Evolutionary conservation across 2,113 vertebrate species (phyloP).

Genomic region (Macrotis lagotis): DNA sequence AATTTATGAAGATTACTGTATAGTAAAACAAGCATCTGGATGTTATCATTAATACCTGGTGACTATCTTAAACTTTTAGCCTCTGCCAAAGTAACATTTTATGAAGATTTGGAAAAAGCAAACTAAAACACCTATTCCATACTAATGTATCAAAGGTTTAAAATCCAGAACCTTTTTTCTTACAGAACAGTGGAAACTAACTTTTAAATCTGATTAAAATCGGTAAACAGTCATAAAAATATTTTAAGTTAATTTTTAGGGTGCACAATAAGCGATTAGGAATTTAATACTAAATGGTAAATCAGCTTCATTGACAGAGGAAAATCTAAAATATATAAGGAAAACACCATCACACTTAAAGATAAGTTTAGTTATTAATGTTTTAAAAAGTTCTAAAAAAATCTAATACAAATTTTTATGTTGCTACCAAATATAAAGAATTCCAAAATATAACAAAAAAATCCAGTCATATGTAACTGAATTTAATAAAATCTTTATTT

Average conservation of each 20-base stretch:
- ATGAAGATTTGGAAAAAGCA: neutral
- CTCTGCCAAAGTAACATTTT: neutral
- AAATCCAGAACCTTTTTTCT: neutral
- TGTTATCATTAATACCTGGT: neutral
- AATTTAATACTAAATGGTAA: conserved; percentile 48
- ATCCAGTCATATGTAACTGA: conserved; percentile 15
- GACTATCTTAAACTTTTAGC: neutral
- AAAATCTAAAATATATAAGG: conserved; percentile 7
- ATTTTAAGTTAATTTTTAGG: conserved; percentile 32
- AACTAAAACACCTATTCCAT: neutral
- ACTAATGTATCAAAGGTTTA: neutral
- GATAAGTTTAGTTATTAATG: conserved; percentile 24
- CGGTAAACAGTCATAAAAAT: conserved; percentile 18
- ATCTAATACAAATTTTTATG: conserved; percentile 31
- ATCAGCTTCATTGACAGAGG: neutral
- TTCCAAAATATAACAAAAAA: conserved; percentile 30
- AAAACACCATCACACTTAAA: conserved; percentile 32
- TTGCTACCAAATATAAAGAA: neutral
- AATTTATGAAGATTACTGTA: conserved; percentile 40
- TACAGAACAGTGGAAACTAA: neutral
- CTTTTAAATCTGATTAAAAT: conserved; percentile 41
- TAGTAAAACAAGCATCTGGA: conserved; percentile 16
- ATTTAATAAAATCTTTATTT: conserved; percentile 43
- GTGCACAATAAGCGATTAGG: neutral
- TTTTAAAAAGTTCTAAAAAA: conserved; percentile 48